A percentile compares a stretch with the other conserved stretches of the same genome.
Evolutionary conservation across 2,888 invertebrate genomes (phyloP).

Genomic region (Torymus texanus): DNA sequence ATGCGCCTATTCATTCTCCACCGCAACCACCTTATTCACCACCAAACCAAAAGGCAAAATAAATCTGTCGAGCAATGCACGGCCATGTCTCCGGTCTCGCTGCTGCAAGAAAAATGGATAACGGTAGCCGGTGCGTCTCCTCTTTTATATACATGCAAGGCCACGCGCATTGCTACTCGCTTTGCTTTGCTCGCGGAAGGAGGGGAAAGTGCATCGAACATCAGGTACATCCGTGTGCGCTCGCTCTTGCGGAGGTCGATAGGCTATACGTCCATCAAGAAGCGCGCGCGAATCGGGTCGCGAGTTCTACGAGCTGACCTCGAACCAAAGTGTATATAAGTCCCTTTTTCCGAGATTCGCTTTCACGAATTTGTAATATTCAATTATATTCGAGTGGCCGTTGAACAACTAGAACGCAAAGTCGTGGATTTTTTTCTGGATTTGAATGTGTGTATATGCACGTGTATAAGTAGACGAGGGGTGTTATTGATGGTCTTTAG

Average conservation of each 20-base stretch:
- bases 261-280: conserved; percentile 35
- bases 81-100: no score
- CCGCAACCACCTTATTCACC: no score
- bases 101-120: no score
- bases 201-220: conserved; percentile 8
- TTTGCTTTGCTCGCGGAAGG: background rate
- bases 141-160: no score
- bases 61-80: no score
- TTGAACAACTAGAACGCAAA: conserved; percentile 25
- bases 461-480: background rate
- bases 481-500: conserved; percentile 15
- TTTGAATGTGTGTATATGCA: no score
- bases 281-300: conserved; percentile 57
- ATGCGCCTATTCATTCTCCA: no score
- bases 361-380: conserved; percentile 52
- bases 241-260: conserved; percentile 37
- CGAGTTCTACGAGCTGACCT: conserved; percentile 37
- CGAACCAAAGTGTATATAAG: conserved; percentile 28
- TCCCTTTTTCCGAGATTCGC: conserved; percentile 50
- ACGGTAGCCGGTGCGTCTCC: no score
- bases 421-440: background rate
- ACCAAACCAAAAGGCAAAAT: no score
- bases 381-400: conserved; percentile 5
- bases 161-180: background rate
- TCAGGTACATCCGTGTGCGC: conserved; percentile 24